phyloP scores from a whole-genome alignment of 1,140 invertebrate species.

The Drosophila miranda region DNA sequence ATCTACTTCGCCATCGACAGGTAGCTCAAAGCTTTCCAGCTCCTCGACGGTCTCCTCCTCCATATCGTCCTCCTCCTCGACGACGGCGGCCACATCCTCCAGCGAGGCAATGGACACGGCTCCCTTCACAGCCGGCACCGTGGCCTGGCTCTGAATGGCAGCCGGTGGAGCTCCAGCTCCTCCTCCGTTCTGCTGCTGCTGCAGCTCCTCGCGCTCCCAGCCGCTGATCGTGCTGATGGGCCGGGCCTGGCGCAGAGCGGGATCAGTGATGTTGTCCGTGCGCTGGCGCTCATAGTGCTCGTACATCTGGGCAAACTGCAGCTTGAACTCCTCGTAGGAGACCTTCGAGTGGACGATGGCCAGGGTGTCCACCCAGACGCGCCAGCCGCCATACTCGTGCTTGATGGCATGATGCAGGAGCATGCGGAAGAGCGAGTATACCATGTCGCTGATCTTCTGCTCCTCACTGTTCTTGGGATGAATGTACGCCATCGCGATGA shows the following conservation, averaged over 20 bases:
- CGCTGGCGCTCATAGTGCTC: conserved; percentile 97
- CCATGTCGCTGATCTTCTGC: conserved; percentile 98
- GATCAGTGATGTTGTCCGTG: conserved; percentile 97
- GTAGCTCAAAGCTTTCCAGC: conserved; percentile 37
- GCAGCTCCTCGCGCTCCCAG: conserved; percentile 89
- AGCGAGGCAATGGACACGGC: conserved; percentile 70
- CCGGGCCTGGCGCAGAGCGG: conserved; percentile 93
- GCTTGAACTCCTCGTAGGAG: conserved; percentile 98
- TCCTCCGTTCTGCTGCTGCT: conserved; percentile 78
- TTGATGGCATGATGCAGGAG: conserved; percentile 99
- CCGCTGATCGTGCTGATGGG: conserved; percentile 98
- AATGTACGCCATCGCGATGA: conserved; percentile 99
- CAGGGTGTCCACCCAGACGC: conserved; percentile 99
- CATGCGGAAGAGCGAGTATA: conserved; percentile 98
- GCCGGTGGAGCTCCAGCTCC: conserved; percentile 40
- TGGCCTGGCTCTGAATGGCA: conserved; percentile 13
- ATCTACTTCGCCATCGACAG: conserved; percentile 17
- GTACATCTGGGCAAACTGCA: conserved; percentile 98
- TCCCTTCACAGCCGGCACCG: conserved; percentile 38
- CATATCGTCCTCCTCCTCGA: conserved; percentile 63
- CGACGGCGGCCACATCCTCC: conserved; percentile 74
- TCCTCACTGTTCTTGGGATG: conserved; percentile 97
- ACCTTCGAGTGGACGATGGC: conserved; percentile 99
- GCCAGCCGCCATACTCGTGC: conserved; percentile 99
- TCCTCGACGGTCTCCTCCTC: conserved; percentile 56